Evolutionary conservation across 2,797 vertebrate genomes (phyloP).

Genomic region (Arrhamphus sclerolepis): DNA sequence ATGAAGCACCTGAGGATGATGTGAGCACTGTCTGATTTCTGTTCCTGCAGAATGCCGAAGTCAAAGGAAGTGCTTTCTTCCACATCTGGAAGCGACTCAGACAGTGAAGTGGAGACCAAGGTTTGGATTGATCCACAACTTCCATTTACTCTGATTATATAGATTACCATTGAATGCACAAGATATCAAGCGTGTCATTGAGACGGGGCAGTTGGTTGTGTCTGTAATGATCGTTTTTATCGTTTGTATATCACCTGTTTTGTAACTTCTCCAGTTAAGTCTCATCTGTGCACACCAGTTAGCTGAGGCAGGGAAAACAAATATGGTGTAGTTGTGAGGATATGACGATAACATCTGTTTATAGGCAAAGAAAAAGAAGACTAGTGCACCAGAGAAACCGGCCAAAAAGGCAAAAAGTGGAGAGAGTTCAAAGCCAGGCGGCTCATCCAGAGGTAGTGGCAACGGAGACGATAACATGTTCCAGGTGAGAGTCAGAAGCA

Average conservation of each 20-base stretch:
- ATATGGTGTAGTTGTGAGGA: too few species aligned
- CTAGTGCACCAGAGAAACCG: slow-evolving; percentile 86
- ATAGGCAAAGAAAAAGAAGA: slow-evolving; percentile 93
- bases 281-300: too few species aligned
- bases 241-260: too few species aligned
- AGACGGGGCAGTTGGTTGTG: too few species aligned
- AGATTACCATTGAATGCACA: too few species aligned
- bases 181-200: too few species aligned
- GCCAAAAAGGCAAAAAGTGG: slow-evolving; percentile 93
- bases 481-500: slow-evolving; percentile 81
- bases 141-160: too few species aligned
- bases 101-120: slow-evolving; percentile 95
- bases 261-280: too few species aligned
- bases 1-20: neutral
- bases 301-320: too few species aligned
- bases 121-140: too few species aligned
- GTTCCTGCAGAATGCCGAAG: slow-evolving; percentile 91
- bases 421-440: slow-evolving; percentile 89
- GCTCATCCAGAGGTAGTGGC: slow-evolving; percentile 85
- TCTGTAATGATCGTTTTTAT: too few species aligned
- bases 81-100: slow-evolving; percentile 93
- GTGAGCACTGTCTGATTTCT: neutral
- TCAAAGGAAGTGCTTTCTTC: slow-evolving; percentile 97
- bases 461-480: slow-evolving; percentile 92
- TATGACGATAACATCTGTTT: neutral